Percentiles rank a stretch among this genome's conserved stretches.
These are phyloP conservation scores for Pseudomyrmex gracilis DNA, from an alignment of 1,140 invertebrate genomes.

Conservation along the genomic window DNA sequence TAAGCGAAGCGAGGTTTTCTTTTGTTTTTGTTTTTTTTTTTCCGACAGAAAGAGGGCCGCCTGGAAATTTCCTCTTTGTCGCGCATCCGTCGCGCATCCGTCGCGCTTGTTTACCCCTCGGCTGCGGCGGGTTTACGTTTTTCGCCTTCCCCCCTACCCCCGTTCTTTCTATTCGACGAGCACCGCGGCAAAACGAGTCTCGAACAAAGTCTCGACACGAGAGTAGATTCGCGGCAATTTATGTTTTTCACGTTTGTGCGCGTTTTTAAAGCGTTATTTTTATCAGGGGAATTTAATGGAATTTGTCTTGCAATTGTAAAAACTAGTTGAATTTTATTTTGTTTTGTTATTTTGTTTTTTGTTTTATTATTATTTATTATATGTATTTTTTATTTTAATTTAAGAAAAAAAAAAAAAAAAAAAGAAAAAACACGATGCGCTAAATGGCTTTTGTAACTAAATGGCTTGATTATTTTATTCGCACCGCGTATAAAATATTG, in stretches of 20 bases:
- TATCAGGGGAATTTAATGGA: background rate
- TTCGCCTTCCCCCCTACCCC: background rate
- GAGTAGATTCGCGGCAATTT: conserved; percentile 2
- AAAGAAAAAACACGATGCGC: too few relatives aligned
- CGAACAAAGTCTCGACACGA: background rate
- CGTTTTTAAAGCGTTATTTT: background rate
- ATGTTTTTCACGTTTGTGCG: background rate
- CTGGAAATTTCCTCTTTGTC: conserved; percentile 5
- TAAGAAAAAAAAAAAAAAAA: too few relatives aligned
- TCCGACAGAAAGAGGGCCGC: background rate
- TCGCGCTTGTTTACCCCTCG: conserved; percentile 25
- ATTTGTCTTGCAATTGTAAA: too few relatives aligned
- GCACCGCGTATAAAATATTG: conserved; percentile 6
- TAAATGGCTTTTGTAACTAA: too few relatives aligned
- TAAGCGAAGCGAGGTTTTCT: conserved; percentile 3
- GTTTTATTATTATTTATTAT: too few relatives aligned
- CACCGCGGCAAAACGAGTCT: background rate
- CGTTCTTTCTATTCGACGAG: background rate
- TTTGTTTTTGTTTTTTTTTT: conserved; percentile 8
- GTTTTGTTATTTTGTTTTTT: too few relatives aligned
- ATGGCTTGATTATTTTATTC: conserved; percentile 18
- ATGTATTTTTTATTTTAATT: too few relatives aligned
- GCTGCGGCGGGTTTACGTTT: conserved; percentile 33
- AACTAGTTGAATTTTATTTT: too few relatives aligned
- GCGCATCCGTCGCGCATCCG: background rate